These are phyloP conservation scores for Trinorchestia longiramus DNA, from an alignment of 1,140 invertebrate species.

Conservation along the genomic window DNA sequence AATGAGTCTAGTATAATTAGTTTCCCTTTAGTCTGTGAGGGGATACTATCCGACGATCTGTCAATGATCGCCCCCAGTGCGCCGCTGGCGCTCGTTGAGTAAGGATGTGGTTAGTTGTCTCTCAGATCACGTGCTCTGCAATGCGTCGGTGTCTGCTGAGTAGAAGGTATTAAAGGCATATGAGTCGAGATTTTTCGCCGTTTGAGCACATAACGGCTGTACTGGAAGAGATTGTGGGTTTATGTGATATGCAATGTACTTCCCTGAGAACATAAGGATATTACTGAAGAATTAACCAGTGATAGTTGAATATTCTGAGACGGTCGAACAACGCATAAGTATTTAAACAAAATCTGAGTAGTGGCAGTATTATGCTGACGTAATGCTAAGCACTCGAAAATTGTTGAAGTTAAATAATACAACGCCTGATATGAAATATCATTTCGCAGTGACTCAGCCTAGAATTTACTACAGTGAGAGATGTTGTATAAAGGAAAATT, in stretches of 20 bases:
- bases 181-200: not conserved
- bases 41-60: not conserved
- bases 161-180: not conserved
- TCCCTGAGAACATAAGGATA: not conserved
- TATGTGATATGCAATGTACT: not conserved
- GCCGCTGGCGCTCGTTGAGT: constrained; percentile 12
- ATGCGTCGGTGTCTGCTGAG: constrained; percentile 18
- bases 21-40: not conserved
- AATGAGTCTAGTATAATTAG: not conserved
- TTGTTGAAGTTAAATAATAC: not conserved
- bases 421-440: too few relatives aligned
- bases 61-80: constrained; percentile 3
- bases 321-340: not conserved
- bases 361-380: not conserved
- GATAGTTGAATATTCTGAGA: not conserved
- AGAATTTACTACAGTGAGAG: too few relatives aligned
- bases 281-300: not conserved
- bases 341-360: not conserved
- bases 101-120: not conserved
- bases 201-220: not conserved
- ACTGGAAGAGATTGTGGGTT: not conserved
- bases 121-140: constrained; percentile 4
- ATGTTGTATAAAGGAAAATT: not conserved
- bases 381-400: not conserved
- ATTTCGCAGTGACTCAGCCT: too few relatives aligned